These are phyloP conservation scores for Gila robusta DNA, from an alignment of 2,797 vertebrate species.

Conservation along the genomic window DNA sequence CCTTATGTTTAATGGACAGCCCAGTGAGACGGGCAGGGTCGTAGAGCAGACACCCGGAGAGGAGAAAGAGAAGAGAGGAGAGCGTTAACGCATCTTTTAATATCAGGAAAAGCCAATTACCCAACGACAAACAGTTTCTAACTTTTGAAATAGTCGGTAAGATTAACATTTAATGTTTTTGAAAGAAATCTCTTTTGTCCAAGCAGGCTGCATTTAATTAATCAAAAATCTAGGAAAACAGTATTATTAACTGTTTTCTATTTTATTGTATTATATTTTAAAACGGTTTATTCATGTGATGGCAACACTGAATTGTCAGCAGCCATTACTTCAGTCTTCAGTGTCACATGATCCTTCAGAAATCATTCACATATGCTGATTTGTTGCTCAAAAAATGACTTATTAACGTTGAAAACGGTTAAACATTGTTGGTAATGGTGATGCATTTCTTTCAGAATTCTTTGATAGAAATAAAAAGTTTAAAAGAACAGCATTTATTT, in stretches of 20 bases:
- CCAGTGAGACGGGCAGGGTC: slow-evolving; percentile 62
- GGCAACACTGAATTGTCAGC: background rate
- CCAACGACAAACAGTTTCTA: slow-evolving; percentile 43
- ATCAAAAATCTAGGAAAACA: background rate
- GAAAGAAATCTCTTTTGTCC: slow-evolving; percentile 2
- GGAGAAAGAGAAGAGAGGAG: slow-evolving; percentile 20
- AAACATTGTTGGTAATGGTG: background rate
- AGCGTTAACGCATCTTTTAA: slow-evolving; percentile 52
- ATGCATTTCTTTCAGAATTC: background rate
- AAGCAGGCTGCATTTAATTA: background rate
- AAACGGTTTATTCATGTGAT: background rate
- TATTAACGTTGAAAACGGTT: background rate
- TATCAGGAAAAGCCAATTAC: slow-evolving; percentile 55
- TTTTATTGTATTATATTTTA: background rate
- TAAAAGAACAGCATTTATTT: background rate
- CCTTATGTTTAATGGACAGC: slow-evolving; percentile 86
- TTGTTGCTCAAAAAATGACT: background rate
- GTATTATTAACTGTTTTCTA: background rate
- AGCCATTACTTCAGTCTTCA: background rate
- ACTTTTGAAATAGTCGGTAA: background rate
- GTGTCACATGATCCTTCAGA: background rate
- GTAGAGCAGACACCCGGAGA: slow-evolving; percentile 60
- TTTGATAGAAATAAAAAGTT: background rate
- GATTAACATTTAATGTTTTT: background rate
- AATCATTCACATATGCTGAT: background rate